Conservation (phyloP, 2,113 vertebrate genomes). For the Phrynocephalus versicolor region DNA sequence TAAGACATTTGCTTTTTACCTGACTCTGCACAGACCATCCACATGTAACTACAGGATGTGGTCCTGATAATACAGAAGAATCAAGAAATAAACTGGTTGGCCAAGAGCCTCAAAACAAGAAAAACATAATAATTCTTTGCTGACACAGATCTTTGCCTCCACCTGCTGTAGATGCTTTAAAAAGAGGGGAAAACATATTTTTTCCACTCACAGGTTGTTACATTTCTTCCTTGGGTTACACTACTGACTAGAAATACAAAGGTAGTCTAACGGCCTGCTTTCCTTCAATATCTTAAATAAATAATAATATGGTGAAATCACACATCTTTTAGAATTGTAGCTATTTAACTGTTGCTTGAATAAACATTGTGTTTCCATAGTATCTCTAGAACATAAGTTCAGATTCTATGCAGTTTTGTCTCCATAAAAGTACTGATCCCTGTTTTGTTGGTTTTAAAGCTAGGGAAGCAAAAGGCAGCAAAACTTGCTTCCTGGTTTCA, state of each 20-base stretch:
- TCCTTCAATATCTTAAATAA: conserved; percentile 7
- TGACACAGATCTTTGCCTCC: not conserved
- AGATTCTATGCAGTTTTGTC: conserved; percentile 13
- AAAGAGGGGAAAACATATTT: too few relatives aligned
- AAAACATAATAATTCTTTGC: not conserved
- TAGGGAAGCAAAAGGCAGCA: not conserved
- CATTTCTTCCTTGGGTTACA: too few relatives aligned
- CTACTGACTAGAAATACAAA: not conserved
- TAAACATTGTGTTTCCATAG: conserved; percentile 21
- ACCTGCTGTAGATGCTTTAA: not conserved
- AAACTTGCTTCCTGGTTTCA: not conserved
- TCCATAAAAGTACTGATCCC: not conserved
- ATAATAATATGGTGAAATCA: not conserved
- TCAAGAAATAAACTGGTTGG: not conserved
- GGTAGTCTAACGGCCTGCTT: not conserved
- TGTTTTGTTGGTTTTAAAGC: conserved; percentile 21
- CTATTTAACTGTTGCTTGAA: not conserved
- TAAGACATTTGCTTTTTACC: not conserved
- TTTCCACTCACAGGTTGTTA: too few relatives aligned
- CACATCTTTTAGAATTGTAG: not conserved
- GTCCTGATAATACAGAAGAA: not conserved
- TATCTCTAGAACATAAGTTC: conserved; percentile 8
- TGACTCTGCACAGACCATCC: not conserved
- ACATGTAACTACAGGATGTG: not conserved
- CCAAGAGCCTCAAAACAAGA: not conserved